Percentiles rank a stretch among this genome's conserved stretches.
Conservation (phyloP, 2,888 invertebrate species). For the Oxystoma pomonae region DNA sequence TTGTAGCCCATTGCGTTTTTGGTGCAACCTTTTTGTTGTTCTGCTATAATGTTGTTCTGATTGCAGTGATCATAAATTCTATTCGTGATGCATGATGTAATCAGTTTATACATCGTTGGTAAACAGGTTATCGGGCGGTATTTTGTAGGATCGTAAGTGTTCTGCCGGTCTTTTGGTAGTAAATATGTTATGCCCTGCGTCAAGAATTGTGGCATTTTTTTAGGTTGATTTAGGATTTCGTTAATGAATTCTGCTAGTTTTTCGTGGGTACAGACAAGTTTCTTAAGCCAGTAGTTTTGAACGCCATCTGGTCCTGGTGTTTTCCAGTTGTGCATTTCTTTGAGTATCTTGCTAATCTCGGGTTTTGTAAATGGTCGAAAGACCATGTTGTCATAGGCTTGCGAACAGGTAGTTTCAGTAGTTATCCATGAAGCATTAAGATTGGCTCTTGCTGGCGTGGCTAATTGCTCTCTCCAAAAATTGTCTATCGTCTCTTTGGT, state of each 20-base stretch:
- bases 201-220: not conserved
- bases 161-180: not conserved
- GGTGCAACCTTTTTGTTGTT: too few relatives aligned
- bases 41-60: too few relatives aligned
- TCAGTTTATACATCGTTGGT: not conserved
- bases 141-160: not conserved
- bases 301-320: not conserved
- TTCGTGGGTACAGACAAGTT: not conserved
- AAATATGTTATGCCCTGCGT: slow-evolving; percentile 1
- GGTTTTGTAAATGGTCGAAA: not conserved
- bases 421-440: too few relatives aligned
- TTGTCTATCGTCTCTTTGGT: too few relatives aligned
- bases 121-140: slow-evolving; percentile 3
- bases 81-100: not conserved
- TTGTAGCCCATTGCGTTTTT: too few relatives aligned
- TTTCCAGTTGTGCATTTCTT: not conserved
- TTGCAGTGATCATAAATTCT: too few relatives aligned
- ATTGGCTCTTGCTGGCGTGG: too few relatives aligned
- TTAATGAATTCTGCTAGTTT: not conserved
- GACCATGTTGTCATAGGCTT: not conserved
- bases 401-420: too few relatives aligned
- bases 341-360: not conserved
- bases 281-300: slow-evolving; percentile 2
- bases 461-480: too few relatives aligned
- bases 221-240: not conserved